phyloP scores from a whole-genome alignment of 2,888 invertebrate species.

The Ypsolopha scabrella region DNA sequence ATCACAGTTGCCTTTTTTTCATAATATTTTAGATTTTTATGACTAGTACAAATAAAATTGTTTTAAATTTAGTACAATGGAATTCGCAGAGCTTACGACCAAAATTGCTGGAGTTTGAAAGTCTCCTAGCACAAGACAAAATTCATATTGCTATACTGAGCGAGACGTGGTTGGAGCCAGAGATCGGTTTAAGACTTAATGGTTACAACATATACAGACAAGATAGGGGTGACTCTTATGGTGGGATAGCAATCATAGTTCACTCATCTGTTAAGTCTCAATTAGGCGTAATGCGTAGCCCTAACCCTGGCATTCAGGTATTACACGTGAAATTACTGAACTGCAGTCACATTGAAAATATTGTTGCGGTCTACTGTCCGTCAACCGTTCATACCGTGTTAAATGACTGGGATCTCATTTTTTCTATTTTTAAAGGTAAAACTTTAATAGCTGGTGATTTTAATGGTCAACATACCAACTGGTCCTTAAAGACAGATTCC shows the following conservation, averaged over 20 bases:
- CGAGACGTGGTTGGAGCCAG: constrained; percentile 9
- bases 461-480: constrained; percentile 17
- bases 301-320: constrained; percentile 8
- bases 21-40: background rate
- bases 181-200: constrained; percentile 3
- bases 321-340: constrained; percentile 6
- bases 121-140: constrained; percentile 6
- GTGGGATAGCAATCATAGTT: constrained; percentile 9
- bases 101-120: constrained; percentile 5
- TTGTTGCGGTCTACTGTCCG: constrained; percentile 15
- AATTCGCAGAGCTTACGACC: constrained; percentile 6
- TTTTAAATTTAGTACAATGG: constrained; percentile 8
- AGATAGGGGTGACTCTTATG: constrained; percentile 11
- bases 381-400: constrained; percentile 5
- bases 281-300: background rate
- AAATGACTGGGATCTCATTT: constrained; percentile 16
- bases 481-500: constrained; percentile 16
- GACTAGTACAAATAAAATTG: background rate
- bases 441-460: constrained; percentile 16
- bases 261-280: no score
- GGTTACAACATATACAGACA: constrained; percentile 9
- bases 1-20: constrained; percentile 7
- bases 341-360: constrained; percentile 8
- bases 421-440: constrained; percentile 7
- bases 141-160: constrained; percentile 6